These are phyloP conservation scores for Adelges cooleyi DNA, from an alignment of 1,140 invertebrate species.

Conservation along the genomic window DNA sequence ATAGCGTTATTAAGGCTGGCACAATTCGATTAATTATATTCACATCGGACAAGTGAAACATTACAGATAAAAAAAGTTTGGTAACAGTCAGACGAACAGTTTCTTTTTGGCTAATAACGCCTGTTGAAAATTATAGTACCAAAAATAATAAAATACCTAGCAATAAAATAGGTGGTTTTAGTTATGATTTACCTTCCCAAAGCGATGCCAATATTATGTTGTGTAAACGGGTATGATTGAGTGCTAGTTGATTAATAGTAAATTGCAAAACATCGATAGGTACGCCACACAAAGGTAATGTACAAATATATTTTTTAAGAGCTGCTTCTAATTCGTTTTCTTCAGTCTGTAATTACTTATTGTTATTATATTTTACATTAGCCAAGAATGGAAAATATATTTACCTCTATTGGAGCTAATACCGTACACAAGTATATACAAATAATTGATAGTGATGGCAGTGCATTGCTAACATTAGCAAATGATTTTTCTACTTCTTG, in stretches of 20 bases:
- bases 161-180: not conserved
- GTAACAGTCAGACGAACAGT: constrained; percentile 48
- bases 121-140: constrained; percentile 35
- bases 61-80: constrained; percentile 47
- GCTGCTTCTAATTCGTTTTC: constrained; percentile 41
- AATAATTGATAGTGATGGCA: constrained; percentile 43
- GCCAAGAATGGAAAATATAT: too few species aligned
- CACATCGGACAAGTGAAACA: constrained; percentile 46
- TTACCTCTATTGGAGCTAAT: constrained; percentile 36
- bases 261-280: constrained; percentile 43
- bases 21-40: constrained; percentile 48
- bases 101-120: constrained; percentile 52
- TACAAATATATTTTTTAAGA: constrained; percentile 43
- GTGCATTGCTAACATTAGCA: constrained; percentile 37
- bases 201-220: constrained; percentile 44
- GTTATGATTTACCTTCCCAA: constrained; percentile 49
- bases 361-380: too few species aligned
- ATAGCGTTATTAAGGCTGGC: constrained; percentile 57
- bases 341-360: constrained; percentile 36
- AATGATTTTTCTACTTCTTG: constrained; percentile 38
- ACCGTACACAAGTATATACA: constrained; percentile 46
- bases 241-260: constrained; percentile 39
- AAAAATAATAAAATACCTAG: not conserved
- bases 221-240: constrained; percentile 29
- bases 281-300: constrained; percentile 43